phyloP scores from a whole-genome alignment of 2,113 vertebrate species.

The Beaufortia kweichowensis region DNA sequence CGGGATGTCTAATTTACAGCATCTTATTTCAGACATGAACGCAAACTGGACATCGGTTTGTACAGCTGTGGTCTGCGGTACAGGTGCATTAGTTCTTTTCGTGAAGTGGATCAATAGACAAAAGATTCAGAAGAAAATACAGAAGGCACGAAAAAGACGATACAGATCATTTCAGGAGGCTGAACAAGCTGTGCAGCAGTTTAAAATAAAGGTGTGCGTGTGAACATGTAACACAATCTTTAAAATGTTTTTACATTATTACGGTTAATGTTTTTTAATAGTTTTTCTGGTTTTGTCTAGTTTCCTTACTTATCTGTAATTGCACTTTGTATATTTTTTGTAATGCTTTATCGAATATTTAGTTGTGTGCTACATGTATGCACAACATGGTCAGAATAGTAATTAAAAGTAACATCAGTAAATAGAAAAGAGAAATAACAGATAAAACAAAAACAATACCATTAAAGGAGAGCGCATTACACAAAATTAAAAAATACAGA shows the following conservation, averaged over 20 bases:
- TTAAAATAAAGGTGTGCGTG: conserved; percentile 67
- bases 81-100: conserved; percentile 50
- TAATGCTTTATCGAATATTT: too few relatives aligned
- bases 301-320: background rate
- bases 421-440: too few relatives aligned
- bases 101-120: conserved; percentile 24
- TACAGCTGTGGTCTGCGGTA: conserved; percentile 44
- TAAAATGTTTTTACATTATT: background rate
- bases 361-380: too few relatives aligned
- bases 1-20: background rate
- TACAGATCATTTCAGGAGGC: conserved; percentile 56
- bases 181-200: conserved; percentile 57
- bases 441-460: too few relatives aligned
- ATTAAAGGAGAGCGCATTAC: too few relatives aligned
- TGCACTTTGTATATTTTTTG: too few relatives aligned
- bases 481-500: too few relatives aligned
- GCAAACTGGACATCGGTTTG: conserved; percentile 30
- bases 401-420: too few relatives aligned
- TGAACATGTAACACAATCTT: background rate
- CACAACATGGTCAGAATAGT: too few relatives aligned
- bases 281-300: background rate
- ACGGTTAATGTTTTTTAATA: background rate
- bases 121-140: conserved; percentile 53
- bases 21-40: background rate
- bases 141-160: conserved; percentile 59